These are phyloP conservation scores for Euphonia xanthogaster DNA, from an alignment of 2,797 vertebrate species.

Conservation along the genomic window DNA sequence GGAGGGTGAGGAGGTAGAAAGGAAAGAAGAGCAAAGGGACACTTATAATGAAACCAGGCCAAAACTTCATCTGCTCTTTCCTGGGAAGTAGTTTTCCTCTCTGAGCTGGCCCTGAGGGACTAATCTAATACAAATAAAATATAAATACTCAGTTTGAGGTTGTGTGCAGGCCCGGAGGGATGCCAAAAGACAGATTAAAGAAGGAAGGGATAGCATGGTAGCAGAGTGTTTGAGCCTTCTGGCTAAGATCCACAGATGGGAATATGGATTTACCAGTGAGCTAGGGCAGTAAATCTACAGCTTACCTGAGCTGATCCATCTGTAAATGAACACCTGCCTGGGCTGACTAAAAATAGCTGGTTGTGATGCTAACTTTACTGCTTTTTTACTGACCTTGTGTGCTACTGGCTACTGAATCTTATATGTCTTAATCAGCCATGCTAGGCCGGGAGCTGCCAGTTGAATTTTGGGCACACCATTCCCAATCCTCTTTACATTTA, in stretches of 20 bases:
- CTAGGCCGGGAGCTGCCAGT: not conserved
- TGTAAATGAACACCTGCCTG: not conserved
- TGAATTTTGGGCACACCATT: not conserved
- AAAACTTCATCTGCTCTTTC: not conserved
- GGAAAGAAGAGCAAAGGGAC: not conserved
- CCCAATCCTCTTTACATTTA: not conserved
- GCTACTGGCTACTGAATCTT: not conserved
- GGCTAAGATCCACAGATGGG: not conserved
- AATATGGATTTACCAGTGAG: not conserved
- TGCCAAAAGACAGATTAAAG: not conserved
- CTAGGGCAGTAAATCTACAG: not conserved
- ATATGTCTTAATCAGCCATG: fast-evolving
- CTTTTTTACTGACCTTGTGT: not conserved
- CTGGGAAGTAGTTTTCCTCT: not conserved
- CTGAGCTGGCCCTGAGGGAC: not conserved
- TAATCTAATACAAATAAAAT: not conserved
- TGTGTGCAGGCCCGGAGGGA: not conserved
- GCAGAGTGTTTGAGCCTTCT: not conserved
- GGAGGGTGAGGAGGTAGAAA: not conserved
- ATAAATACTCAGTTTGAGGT: not conserved
- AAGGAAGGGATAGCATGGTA: not conserved
- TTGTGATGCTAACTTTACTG: not conserved
- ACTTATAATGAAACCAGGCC: not conserved
- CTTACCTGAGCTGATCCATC: not conserved
- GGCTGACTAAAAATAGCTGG: not conserved